Conservation (phyloP, 2,888 invertebrate species). For the Drosophila siamana region DNA sequence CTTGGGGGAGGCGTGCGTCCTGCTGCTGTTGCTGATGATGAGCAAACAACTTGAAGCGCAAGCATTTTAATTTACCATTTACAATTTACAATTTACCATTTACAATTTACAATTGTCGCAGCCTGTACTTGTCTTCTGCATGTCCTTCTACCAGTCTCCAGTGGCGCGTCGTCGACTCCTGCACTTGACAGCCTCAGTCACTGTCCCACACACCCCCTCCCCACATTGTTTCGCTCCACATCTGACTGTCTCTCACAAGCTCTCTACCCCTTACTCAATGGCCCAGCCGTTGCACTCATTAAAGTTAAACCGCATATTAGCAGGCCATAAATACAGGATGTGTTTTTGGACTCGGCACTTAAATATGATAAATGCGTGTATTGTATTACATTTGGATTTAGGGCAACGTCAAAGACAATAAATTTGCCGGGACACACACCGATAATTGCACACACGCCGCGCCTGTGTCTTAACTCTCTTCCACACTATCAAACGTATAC, state of each 20-base stretch:
- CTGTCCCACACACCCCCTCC: background rate
- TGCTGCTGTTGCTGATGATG: constrained; percentile 69
- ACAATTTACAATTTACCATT: constrained; percentile 53
- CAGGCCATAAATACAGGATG: constrained; percentile 76
- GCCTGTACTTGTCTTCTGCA: constrained; percentile 43
- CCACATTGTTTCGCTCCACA: background rate
- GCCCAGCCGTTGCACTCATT: constrained; percentile 50
- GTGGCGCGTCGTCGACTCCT: constrained; percentile 28
- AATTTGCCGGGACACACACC: constrained; percentile 69
- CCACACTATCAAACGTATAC: constrained; percentile 7
- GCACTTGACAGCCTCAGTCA: constrained; percentile 43
- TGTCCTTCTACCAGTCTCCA: constrained; percentile 29
- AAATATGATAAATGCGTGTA: constrained; percentile 78
- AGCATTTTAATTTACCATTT: constrained; percentile 62
- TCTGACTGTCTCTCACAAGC: background rate
- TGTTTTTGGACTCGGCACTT: constrained; percentile 67
- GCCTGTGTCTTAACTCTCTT: constrained; percentile 43
- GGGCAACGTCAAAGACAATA: constrained; percentile 74
- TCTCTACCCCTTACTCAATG: constrained; percentile 1
- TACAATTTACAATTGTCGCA: constrained; percentile 52
- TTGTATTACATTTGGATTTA: constrained; percentile 77
- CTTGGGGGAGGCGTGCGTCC: constrained; percentile 46
- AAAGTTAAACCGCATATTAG: constrained; percentile 76
- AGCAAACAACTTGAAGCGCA: constrained; percentile 62
- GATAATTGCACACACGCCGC: constrained; percentile 72